Base-by-base conservation (phyloP, 2,113 vertebrate species). In the Corynorhinus townsendii region DNA sequence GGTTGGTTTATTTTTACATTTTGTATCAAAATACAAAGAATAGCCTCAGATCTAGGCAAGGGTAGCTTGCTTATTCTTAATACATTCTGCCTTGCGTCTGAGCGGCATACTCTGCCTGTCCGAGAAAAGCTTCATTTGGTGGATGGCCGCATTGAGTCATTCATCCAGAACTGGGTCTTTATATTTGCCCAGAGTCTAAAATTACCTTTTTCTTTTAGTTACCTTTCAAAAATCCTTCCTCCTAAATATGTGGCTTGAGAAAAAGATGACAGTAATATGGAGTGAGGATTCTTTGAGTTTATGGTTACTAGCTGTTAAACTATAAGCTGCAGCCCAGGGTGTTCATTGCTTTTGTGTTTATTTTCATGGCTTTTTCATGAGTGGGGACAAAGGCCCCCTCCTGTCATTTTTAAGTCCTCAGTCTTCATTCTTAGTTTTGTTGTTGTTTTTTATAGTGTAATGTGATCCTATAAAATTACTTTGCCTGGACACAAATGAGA, bases 311-410 rank as follows among this genome's bases (percentile, higher is more conserved):
- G 45, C 75, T 91, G 49, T 38, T 80, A 30, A 91, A 69, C 28
- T 54, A 52, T 59, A 62, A 96, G 82, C 30, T 90, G n/a, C 72
- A 94, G 26, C 56, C n/a, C 62, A 62, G 26, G 28, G 24, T 92
- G 24, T 82, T 90, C 45, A 45, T 79, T 92, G 26, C 30, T 77
- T 94, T 93, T 83, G 62, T 84, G 69, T 83, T 95, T 90, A n/a
- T 96, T 93, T 93, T 94, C 66, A 86, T 88, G 69, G 40, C n/a
- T 86, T 95, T 88, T 83, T 83, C 47, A 64, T 85, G 43, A 85
- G 43, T 62, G 54, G 83, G 59, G 64, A 81, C 35, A 89, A 30
- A 86, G 56, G 19, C 40, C 28, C 47, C 20, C n/a, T 30, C 64
- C 75, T 47, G 19, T 28, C 22, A 11, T 87, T 92, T 79, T 69